Evolutionary conservation across 2,113 vertebrate species (phyloP).

Genomic region (Lanius collurio): DNA sequence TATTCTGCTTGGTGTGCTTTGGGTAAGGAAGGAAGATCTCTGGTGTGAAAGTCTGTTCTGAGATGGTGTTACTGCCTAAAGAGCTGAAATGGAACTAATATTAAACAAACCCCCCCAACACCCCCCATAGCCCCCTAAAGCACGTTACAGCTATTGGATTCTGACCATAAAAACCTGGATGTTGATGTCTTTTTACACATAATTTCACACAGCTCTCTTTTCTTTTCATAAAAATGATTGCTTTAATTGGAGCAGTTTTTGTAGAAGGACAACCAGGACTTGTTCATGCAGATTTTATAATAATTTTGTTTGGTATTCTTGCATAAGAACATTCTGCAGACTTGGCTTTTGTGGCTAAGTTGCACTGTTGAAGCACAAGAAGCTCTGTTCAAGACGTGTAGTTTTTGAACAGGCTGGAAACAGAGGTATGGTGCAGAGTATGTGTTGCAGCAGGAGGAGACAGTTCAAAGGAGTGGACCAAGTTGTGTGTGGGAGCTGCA

Average conservation of each 20-base stretch:
- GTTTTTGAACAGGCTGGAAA: background rate
- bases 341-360: background rate
- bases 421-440: background rate
- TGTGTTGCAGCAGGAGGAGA: background rate
- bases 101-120: background rate
- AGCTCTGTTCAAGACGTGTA: background rate
- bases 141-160: background rate
- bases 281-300: background rate
- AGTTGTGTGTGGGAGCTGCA: conserved; percentile 27
- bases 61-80: background rate
- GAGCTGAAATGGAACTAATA: background rate
- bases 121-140: background rate
- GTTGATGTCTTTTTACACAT: background rate
- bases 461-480: background rate
- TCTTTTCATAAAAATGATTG: background rate
- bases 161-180: background rate
- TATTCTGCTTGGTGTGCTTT: background rate
- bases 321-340: background rate
- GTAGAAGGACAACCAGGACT: background rate
- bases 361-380: background rate
- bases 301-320: background rate
- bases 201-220: background rate
- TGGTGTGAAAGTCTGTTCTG: background rate
- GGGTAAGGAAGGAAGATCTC: background rate
- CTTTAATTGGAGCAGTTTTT: background rate